Base-by-base conservation (phyloP, 1,140 invertebrate genomes). In the Aphelinus certus region DNA sequence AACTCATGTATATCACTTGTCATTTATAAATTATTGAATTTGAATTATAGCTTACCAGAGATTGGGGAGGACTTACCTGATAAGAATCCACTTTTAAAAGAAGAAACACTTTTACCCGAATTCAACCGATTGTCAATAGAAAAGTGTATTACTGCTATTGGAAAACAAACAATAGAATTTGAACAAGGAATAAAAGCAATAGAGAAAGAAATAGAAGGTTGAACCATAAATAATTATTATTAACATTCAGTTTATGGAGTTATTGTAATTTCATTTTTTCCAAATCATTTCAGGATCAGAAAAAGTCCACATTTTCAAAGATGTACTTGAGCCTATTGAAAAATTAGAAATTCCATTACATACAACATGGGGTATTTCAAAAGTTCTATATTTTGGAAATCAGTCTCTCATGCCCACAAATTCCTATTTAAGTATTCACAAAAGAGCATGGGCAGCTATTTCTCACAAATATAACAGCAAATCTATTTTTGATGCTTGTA, bases 291-390 rank as follows among this genome's bases (percentile, higher is more conserved):
- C 77, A 80, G 83, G 83, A 81, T 87, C 79, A 45, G 75, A 86
- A 49, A 87, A 89, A 78, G 83, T 89, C 69, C 91, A 93, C 87
- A 89, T 92, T 61, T 94, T 95, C 85, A 87, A 90, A 9, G 91
- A 93, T 80, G 89, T 97, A n/a, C 91, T 97, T 71, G 84, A 92
- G 69, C 93, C 94, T 7, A 81, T 97, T 7, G 96, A 98, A 81
- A 90, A 92, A 76, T 83, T 92, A 1, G 90, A 91, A 46, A 89
- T 89, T 6, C 91, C 93, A 43, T 86, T 98, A 55, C 93, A 95
- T 81, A 90, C 92, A 51, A 95, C 94, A n/a, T 97, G 94, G 94
- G 94, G 94, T 49, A 90, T 95, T 76, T 92, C 95, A 0, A 97
- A 96, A 84, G 92, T 93, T 47, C 85, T 97, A 7, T 95, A 93